phyloP scores from a whole-genome alignment of 2,797 vertebrate genomes.

The Poecilia picta region DNA sequence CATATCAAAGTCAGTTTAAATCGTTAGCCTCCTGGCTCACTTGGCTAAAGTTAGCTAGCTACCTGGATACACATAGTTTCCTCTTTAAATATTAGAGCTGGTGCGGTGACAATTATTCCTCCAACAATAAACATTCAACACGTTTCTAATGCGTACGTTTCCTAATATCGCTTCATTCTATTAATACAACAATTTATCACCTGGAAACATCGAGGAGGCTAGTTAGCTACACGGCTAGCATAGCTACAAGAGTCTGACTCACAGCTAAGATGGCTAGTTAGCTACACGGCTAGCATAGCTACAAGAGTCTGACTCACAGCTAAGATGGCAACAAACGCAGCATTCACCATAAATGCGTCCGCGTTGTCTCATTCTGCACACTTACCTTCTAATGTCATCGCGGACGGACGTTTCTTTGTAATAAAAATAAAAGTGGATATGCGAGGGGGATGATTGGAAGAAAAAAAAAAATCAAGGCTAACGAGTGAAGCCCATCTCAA shows the following conservation, averaged over 20 bases:
- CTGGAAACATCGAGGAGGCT: slow-evolving; percentile 45
- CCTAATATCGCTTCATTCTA: not conserved
- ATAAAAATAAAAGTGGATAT: slow-evolving; percentile 50
- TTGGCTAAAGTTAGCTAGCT: slow-evolving; percentile 63
- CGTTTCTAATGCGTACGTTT: not conserved
- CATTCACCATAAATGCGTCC: not conserved
- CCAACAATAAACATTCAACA: not conserved
- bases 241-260: slow-evolving; percentile 53
- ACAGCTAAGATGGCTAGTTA: slow-evolving; percentile 43
- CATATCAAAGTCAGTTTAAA: slow-evolving; percentile 21
- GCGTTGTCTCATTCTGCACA: not conserved
- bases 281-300: slow-evolving; percentile 65
- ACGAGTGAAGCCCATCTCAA: slow-evolving; percentile 80
- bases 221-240: slow-evolving; percentile 64
- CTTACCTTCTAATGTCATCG: slow-evolving; percentile 84
- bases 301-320: slow-evolving; percentile 45
- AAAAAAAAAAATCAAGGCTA: slow-evolving; percentile 78
- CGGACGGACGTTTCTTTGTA: slow-evolving; percentile 55
- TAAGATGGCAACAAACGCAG: slow-evolving; percentile 16
- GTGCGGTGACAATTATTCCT: slow-evolving; percentile 26
- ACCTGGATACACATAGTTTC: slow-evolving; percentile 26
- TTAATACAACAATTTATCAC: slow-evolving; percentile 16
- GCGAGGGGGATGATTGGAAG: slow-evolving; percentile 47
- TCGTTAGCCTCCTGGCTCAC: slow-evolving; percentile 48
- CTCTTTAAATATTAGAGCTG: not conserved